These are phyloP conservation scores for Nannoperca obscura DNA, from an alignment of 2,797 vertebrate genomes.

Conservation along the genomic window DNA sequence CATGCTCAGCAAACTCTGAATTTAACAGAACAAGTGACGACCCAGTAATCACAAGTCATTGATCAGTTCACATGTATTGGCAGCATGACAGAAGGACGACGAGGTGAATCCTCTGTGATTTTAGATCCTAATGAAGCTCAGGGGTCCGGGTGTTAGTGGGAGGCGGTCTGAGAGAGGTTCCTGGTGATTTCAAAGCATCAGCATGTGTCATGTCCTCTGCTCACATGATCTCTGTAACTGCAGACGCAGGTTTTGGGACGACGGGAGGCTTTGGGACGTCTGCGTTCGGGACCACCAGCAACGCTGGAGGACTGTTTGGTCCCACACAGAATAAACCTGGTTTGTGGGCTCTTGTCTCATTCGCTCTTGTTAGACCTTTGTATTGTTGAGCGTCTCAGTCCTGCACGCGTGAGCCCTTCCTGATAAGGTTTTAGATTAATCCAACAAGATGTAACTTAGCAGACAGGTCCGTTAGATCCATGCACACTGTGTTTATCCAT, in stretches of 20 bases:
- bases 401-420: neutral
- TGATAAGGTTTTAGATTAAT: neutral
- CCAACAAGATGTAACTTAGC: neutral
- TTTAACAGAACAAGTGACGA: too few relatives aligned
- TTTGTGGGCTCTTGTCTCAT: slow-evolving; percentile 63
- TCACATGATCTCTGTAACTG: slow-evolving; percentile 36
- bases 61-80: too few relatives aligned
- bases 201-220: neutral
- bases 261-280: slow-evolving; percentile 92
- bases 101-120: too few relatives aligned
- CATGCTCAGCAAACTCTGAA: too few relatives aligned
- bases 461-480: neutral
- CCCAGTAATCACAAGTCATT: too few relatives aligned
- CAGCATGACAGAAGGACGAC: too few relatives aligned
- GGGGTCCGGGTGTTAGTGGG: too few relatives aligned
- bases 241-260: slow-evolving; percentile 91
- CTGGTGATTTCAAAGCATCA: neutral
- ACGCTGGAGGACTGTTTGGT: slow-evolving; percentile 92
- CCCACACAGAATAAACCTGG: slow-evolving; percentile 93
- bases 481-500: neutral
- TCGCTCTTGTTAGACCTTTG: neutral
- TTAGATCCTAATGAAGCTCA: too few relatives aligned
- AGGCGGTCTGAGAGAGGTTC: neutral
- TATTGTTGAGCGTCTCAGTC: neutral
- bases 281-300: slow-evolving; percentile 91